Evolutionary conservation across 2,888 invertebrate species (phyloP).

Genomic region (Scelioninae gen. 2): DNA sequence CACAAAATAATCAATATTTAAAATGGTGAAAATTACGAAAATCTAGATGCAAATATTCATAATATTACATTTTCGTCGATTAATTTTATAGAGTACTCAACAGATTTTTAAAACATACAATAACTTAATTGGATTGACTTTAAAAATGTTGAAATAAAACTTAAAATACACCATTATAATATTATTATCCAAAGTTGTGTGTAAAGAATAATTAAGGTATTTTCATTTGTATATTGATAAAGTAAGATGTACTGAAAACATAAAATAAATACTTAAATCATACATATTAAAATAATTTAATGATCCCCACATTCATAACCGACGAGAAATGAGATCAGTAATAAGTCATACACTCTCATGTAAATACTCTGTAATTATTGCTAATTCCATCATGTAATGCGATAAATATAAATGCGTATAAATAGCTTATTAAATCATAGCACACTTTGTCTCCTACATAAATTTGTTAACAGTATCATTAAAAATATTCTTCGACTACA

Average conservation of each 20-base stretch:
- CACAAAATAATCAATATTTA: too few species aligned
- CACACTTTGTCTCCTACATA: constrained; percentile 9
- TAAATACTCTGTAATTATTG: constrained; percentile 28
- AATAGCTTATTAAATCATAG: constrained; percentile 40
- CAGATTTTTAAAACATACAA: too few species aligned
- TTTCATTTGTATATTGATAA: too few species aligned
- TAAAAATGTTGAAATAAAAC: too few species aligned
- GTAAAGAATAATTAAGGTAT: too few species aligned
- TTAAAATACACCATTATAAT: too few species aligned
- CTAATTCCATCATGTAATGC: constrained; percentile 36
- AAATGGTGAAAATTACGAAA: too few species aligned
- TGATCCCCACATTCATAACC: constrained; percentile 4
- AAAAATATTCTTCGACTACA: constrained; percentile 32
- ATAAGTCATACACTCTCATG: not conserved
- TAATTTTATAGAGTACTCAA: not conserved
- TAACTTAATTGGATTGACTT: too few species aligned
- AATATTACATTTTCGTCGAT: too few species aligned
- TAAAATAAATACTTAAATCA: constrained; percentile 1
- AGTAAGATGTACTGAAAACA: too few species aligned
- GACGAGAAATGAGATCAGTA: constrained; percentile 12
- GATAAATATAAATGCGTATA: constrained; percentile 33
- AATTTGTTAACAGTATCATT: constrained; percentile 24
- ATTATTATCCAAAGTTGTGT: too few species aligned
- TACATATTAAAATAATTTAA: constrained; percentile 8
- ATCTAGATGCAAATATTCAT: too few species aligned